These are phyloP conservation scores for Graptemys geographica DNA, from an alignment of 2,797 vertebrate genomes.

Conservation along the genomic window DNA sequence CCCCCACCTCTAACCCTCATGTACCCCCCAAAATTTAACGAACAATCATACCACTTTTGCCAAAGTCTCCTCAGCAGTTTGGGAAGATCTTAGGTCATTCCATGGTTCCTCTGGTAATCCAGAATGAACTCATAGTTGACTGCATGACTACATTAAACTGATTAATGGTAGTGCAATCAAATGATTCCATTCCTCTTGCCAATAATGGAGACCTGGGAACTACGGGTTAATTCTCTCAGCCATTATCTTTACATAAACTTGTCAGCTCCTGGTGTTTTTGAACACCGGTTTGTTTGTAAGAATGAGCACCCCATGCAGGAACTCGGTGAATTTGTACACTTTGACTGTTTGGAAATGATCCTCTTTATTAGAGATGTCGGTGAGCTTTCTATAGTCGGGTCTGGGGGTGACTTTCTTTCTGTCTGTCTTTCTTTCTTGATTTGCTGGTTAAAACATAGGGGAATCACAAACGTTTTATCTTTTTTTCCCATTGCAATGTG, in stretches of 20 bases:
- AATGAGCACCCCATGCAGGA: neutral
- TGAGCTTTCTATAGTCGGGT: neutral
- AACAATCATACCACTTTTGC: neutral
- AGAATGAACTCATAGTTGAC: slow-evolving; percentile 61
- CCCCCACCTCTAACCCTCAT: neutral
- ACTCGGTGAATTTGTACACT: neutral
- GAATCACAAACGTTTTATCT: neutral
- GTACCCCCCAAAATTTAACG: neutral
- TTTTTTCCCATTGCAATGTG: rapidly evolving
- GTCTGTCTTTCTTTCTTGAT: neutral
- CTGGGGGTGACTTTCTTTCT: rapidly evolving
- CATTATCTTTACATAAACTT: neutral
- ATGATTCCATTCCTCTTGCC: neutral
- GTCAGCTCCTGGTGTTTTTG: neutral
- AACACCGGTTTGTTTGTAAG: neutral
- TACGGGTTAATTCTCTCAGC: neutral
- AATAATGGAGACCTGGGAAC: neutral
- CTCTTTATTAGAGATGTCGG: neutral
- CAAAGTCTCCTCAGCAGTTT: neutral
- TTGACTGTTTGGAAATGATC: neutral
- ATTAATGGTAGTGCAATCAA: slow-evolving; percentile 28
- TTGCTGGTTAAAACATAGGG: neutral
- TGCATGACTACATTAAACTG: slow-evolving; percentile 50
- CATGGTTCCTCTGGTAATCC: slow-evolving; percentile 53
- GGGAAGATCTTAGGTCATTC: slow-evolving; percentile 56